Percentiles rank a stretch among this genome's conserved stretches.
Conservation (phyloP, 2,888 invertebrate species). For the Archips xylosteana region DNA sequence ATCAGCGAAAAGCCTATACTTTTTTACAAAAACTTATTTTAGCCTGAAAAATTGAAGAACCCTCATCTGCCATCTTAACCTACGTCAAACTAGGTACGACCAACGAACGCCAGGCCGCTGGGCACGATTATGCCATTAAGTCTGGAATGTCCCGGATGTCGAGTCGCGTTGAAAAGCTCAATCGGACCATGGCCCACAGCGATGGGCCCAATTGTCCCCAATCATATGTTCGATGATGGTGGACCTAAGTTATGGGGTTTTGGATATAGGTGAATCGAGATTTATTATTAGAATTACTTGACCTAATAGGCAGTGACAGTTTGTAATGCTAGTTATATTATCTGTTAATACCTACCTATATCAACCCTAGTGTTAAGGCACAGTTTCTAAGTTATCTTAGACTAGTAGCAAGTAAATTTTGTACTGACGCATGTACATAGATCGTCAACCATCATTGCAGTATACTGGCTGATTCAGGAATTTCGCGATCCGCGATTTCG, state of each 20-base stretch:
- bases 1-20: no score
- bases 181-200: slow-evolving; percentile 67
- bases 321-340: no score
- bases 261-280: slow-evolving; percentile 39
- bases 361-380: no score
- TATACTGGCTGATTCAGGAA: no score
- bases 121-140: slow-evolving; percentile 78
- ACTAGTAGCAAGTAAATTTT: no score
- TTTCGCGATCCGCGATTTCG: no score
- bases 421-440: no score
- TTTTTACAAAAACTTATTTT: no score
- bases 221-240: slow-evolving; percentile 54
- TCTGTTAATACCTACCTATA: no score
- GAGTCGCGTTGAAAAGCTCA: slow-evolving; percentile 65
- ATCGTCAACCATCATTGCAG: no score
- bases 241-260: slow-evolving; percentile 42
- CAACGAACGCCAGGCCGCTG: slow-evolving; percentile 59
- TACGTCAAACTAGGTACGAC: not conserved
- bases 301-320: no score
- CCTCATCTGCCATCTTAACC: slow-evolving; percentile 24
- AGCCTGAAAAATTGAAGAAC: not conserved
- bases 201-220: slow-evolving; percentile 57
- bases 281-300: slow-evolving; percentile 18
- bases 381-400: no score
- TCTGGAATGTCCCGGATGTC: slow-evolving; percentile 67